These are phyloP conservation scores for Mionectes olivaceus DNA, from an alignment of 2,797 vertebrate species.

Conservation along the genomic window DNA sequence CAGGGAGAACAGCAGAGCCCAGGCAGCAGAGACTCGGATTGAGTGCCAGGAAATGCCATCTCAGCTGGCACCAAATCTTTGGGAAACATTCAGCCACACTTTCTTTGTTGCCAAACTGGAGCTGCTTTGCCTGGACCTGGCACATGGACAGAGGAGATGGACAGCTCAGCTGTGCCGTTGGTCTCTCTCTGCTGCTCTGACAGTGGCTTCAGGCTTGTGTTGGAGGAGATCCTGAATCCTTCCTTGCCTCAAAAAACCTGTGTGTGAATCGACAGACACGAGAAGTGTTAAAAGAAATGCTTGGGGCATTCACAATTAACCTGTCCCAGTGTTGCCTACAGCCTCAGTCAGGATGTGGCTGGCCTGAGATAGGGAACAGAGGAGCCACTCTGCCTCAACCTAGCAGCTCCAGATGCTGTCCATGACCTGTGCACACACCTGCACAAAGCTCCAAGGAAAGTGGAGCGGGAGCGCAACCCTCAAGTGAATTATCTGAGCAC, in stretches of 20 bases:
- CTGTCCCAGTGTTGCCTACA: background rate
- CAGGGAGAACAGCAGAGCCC: background rate
- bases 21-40: rapidly evolving
- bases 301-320: background rate
- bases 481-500: background rate
- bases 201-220: background rate
- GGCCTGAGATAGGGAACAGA: too few species aligned
- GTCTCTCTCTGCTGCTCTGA: background rate
- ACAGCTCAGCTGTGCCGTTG: background rate
- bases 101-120: background rate
- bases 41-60: background rate
- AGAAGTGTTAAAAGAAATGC: background rate
- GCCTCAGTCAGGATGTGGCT: background rate
- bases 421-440: rapidly evolving
- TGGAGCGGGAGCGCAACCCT: background rate
- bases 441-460: background rate
- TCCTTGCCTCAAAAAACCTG: background rate
- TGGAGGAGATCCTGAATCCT: background rate
- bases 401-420: background rate
- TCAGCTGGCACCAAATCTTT: background rate
- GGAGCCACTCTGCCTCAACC: background rate
- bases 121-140: background rate
- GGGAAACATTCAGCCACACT: background rate
- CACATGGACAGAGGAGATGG: background rate
- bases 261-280: background rate